Percentiles rank a stretch among this genome's conserved stretches.
Evolutionary conservation across 2,797 vertebrate species (phyloP).

Genomic region (Coluber constrictor): DNA sequence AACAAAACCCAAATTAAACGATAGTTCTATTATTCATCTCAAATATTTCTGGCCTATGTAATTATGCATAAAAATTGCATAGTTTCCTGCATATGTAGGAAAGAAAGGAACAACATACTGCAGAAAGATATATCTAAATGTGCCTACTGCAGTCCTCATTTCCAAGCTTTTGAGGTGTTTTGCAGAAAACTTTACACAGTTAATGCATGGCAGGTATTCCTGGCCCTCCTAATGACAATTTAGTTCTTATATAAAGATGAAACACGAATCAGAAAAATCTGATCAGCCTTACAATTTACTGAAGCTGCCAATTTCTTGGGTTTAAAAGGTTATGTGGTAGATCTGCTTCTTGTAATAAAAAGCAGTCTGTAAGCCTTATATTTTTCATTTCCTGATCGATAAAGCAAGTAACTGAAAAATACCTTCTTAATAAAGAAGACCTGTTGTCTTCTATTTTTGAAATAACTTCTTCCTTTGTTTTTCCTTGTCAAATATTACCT

Average conservation of each 20-base stretch:
- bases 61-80: background rate
- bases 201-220: background rate
- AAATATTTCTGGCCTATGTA: background rate
- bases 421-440: constrained; percentile 8
- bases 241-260: background rate
- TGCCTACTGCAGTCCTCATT: background rate
- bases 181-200: background rate
- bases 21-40: background rate
- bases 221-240: background rate
- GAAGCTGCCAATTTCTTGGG: background rate
- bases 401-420: constrained; percentile 11
- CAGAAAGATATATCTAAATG: background rate
- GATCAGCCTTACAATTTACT: background rate
- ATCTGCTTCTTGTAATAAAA: constrained; percentile 8
- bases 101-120: background rate
- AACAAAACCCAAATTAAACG: background rate
- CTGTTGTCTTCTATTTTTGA: background rate
- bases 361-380: background rate
- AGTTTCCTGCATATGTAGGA: background rate
- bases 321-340: background rate
- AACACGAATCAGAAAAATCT: background rate
- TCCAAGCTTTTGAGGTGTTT: background rate
- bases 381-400: constrained; percentile 20
- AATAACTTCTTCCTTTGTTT: background rate
- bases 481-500: background rate